phyloP scores from a whole-genome alignment of 2,888 invertebrate genomes.

The Ophioninae sp. region DNA sequence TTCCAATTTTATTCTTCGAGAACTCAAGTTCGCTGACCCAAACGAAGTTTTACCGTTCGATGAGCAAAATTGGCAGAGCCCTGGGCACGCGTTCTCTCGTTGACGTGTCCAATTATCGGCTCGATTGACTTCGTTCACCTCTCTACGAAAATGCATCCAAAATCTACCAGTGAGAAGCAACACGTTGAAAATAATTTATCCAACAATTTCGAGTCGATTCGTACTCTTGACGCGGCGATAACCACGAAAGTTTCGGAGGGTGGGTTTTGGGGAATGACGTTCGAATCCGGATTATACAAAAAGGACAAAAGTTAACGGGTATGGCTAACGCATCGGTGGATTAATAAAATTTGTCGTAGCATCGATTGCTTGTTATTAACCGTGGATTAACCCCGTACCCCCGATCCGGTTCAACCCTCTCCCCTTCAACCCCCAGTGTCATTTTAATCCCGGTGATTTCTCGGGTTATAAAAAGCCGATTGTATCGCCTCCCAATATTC shows the following conservation, averaged over 20 bases:
- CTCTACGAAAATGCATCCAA: background rate
- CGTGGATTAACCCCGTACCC: background rate
- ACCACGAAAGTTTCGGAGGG: background rate
- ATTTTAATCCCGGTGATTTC: constrained; percentile 53
- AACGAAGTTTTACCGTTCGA: too few species aligned
- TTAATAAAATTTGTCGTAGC: constrained; percentile 31
- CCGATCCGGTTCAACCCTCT: background rate
- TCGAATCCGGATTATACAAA: background rate
- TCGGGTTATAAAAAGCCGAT: constrained; percentile 48
- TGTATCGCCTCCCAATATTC: constrained; percentile 31
- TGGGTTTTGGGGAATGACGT: background rate
- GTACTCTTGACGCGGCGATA: background rate
- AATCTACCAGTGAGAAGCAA: background rate
- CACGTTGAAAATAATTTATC: background rate
- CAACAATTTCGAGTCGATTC: background rate
- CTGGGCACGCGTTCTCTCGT: too few species aligned
- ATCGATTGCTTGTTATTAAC: constrained; percentile 39
- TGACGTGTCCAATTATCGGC: too few species aligned
- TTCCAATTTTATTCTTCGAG: background rate
- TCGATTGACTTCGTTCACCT: background rate
- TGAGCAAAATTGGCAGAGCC: too few species aligned
- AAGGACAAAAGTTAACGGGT: constrained; percentile 14
- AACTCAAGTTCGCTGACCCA: background rate
- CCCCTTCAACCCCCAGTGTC: constrained; percentile 38
- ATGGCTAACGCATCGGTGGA: constrained; percentile 11